Conservation (phyloP, 2,888 invertebrate genomes). For the Leptopilina myrica region DNA sequence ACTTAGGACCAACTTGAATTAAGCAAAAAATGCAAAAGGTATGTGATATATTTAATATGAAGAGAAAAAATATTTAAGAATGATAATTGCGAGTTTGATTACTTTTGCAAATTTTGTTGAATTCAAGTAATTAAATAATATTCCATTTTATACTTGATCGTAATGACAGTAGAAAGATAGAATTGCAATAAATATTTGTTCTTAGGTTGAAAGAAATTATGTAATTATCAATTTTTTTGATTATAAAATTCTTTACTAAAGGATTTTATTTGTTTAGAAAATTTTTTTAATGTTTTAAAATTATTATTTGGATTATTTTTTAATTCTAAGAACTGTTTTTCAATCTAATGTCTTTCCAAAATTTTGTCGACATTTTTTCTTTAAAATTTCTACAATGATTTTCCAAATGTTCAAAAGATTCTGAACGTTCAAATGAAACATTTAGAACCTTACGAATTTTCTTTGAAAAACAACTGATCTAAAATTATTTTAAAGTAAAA, state of each 20-base stretch:
- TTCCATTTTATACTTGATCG: constrained; percentile 18
- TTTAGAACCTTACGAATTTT: no score
- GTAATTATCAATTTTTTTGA: no score
- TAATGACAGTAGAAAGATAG: constrained; percentile 12
- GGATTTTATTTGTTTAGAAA: no score
- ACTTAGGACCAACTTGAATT: constrained; percentile 32
- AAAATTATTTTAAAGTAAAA: no score
- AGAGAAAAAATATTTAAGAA: constrained; percentile 13
- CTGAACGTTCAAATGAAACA: no score
- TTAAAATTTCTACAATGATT: not conserved
- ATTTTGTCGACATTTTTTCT: not conserved
- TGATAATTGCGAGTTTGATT: constrained; percentile 25
- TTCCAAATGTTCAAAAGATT: no score
- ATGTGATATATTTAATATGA: constrained; percentile 23
- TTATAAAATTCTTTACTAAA: no score
- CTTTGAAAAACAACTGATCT: no score
- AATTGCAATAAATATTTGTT: constrained; percentile 14
- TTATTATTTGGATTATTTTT: no score
- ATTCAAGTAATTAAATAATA: constrained; percentile 12
- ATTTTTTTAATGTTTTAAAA: no score
- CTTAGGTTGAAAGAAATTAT: no score
- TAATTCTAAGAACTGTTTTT: no score
- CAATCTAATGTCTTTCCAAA: not conserved
- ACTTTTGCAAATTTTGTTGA: constrained; percentile 27
- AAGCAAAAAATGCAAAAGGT: constrained; percentile 14